Evolutionary conservation across 2,888 invertebrate species (phyloP), one percentile per base, ranked within the genome.

Genomic region (Diabrotica balteata): DNA sequence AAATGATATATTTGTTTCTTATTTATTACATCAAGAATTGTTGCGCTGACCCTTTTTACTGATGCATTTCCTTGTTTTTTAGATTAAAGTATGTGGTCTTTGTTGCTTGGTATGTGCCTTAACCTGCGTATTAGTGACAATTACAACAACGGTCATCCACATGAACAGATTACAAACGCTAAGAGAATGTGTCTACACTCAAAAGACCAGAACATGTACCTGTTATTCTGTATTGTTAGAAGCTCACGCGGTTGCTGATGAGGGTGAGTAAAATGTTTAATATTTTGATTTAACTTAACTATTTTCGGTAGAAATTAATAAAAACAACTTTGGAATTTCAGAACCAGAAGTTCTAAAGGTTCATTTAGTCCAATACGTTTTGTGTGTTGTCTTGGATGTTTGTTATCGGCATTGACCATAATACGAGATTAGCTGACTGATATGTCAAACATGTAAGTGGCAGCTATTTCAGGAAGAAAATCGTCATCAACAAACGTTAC

Each of bases 131-230:
- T 86, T 95, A 61, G 94, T 96, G 63, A 93, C 93, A 22, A 94
- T 96, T 59, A 95, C 95, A 2, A 96, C 95, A 0, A 95, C 95
- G 0, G 94, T 96, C 47, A 91, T 95, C 76, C 96, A 96, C 83
- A 95, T 96, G 95, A 91, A 91, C 83, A 90, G 95, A 70, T 85
- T 96, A 54, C 95, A 96, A 84, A 93, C 94, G 0, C 84, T 96
- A 10, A 88, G 93, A 72, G 94, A 95, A 82, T 96, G 96, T 79
- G 93, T 94, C 78, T 95, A 94, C 83, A 94, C 93, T 0, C 90
- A 90, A 77, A 87, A 90, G 80, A 91, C 93, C 0, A 87, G 91
- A 70, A 93, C 93, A 0, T 92, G 94, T 80, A 93, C 93, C 45
- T 93, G 93, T 75, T 92, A 90, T 81, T 91, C 93, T 0, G 89